A percentile compares a stretch with the other conserved stretches of the same genome.
phyloP scores from a whole-genome alignment of 2,888 invertebrate species.

The Adela reaumurella region DNA sequence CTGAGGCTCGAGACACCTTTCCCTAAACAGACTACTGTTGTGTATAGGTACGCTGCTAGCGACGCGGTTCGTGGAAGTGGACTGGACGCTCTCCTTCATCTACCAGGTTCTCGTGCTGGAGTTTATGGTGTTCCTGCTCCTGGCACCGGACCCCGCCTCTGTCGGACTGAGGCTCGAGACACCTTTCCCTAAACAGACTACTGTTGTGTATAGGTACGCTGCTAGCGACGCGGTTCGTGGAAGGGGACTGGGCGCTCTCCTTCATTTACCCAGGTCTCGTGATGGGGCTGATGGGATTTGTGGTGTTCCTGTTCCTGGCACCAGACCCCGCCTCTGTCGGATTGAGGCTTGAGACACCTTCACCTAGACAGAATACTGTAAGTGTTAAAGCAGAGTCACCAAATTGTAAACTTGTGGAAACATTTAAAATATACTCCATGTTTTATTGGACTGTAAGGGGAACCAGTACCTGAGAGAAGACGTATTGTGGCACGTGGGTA shows the following conservation, averaged over 20 bases:
- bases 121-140: constrained; percentile 74
- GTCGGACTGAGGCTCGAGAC: constrained; percentile 48
- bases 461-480: too few species aligned
- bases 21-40: too few species aligned
- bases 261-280: constrained; percentile 88
- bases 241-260: constrained; percentile 84
- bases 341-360: constrained; percentile 30
- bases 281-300: constrained; percentile 66
- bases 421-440: too few species aligned
- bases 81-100: constrained; percentile 91
- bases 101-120: constrained; percentile 85
- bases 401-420: too few species aligned
- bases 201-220: constrained; percentile 59
- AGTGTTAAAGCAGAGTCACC: too few species aligned
- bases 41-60: constrained; percentile 74
- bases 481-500: too few species aligned
- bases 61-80: constrained; percentile 75
- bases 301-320: constrained; percentile 80
- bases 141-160: constrained; percentile 77
- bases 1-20: background rate
- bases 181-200: too few species aligned
- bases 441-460: too few species aligned
- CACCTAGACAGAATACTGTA: background rate
- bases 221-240: constrained; percentile 86
- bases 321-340: constrained; percentile 80